Percentiles rank a stretch among this genome's conserved stretches.
phyloP scores from a whole-genome alignment of 1,140 invertebrate genomes.

The Pseudomyrmex dendroicus region DNA sequence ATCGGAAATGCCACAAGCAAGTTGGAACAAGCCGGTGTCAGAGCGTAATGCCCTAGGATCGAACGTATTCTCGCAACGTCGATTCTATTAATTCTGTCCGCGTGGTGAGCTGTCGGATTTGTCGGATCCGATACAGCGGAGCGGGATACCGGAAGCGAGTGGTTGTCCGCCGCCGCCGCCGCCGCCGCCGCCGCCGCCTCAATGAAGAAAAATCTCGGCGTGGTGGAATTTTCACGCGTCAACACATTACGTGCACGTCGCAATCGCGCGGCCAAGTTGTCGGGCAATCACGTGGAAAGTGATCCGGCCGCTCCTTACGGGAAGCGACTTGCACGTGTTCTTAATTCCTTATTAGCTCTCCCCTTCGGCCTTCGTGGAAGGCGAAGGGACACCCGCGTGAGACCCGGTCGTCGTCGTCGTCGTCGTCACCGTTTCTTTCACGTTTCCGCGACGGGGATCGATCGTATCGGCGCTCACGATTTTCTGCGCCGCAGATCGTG shows the following conservation, averaged over 20 bases:
- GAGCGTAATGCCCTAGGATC: slow-evolving; percentile 37
- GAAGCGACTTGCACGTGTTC: slow-evolving; percentile 60
- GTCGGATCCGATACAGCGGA: slow-evolving; percentile 48
- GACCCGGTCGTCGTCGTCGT: slow-evolving; percentile 45
- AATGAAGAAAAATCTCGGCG: too few relatives aligned
- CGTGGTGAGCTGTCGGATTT: slow-evolving; percentile 54
- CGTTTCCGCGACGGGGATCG: slow-evolving; percentile 70
- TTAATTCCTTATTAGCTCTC: slow-evolving; percentile 73
- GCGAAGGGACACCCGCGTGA: slow-evolving; percentile 59
- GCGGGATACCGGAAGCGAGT: slow-evolving; percentile 28
- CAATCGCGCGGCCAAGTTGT: slow-evolving; percentile 1
- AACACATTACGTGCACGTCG: slow-evolving; percentile 24
- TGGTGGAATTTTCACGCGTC: slow-evolving; percentile 41
- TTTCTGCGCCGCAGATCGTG: slow-evolving; percentile 73
- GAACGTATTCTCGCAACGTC: slow-evolving; percentile 52
- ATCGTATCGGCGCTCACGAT: slow-evolving; percentile 77
- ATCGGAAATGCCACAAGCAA: slow-evolving; percentile 31
- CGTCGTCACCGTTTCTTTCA: slow-evolving; percentile 67
- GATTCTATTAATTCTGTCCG: slow-evolving; percentile 59
- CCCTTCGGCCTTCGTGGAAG: slow-evolving; percentile 32
- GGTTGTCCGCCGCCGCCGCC: too few relatives aligned
- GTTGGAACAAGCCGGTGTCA: slow-evolving; percentile 32
- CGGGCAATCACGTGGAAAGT: slow-evolving; percentile 16
- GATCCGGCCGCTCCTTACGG: slow-evolving; percentile 11
- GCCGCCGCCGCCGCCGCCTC: neutral